Conservation (phyloP, 1,140 invertebrate genomes). For the Halictus rubicundus region DNA sequence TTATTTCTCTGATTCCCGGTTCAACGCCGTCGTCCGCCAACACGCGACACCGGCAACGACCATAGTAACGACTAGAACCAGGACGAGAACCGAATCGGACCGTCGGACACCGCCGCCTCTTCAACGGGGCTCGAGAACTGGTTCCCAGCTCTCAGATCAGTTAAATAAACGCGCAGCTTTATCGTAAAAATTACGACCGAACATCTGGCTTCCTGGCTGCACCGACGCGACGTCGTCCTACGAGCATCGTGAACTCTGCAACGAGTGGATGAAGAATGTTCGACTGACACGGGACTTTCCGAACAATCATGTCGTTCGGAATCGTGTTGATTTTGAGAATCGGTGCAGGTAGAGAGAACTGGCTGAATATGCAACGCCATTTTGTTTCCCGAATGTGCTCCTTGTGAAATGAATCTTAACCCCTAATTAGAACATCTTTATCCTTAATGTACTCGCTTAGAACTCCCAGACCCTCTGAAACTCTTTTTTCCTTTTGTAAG, state of each 20-base stretch:
- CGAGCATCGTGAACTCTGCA: background rate
- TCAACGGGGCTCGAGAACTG: background rate
- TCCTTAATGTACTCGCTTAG: no score
- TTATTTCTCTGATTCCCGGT: conserved; percentile 41
- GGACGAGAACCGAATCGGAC: conserved; percentile 2
- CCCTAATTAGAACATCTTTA: no score
- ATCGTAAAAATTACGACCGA: conserved; percentile 30
- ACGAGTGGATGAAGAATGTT: background rate
- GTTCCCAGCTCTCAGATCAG: conserved; percentile 10
- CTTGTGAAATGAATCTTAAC: no score
- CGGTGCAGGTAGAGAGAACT: no score
- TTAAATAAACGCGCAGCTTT: conserved; percentile 15
- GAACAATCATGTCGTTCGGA: background rate
- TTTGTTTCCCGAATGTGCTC: no score
- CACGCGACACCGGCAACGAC: conserved; percentile 4
- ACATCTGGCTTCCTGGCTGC: background rate
- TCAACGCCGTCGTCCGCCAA: conserved; percentile 16
- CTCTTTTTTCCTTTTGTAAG: no score
- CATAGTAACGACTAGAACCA: conserved; percentile 8
- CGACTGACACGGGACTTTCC: background rate
- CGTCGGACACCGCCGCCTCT: no score
- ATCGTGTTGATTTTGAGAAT: background rate
- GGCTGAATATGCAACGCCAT: no score
- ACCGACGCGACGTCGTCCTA: no score
- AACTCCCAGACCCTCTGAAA: no score